These are phyloP conservation scores for Dascyllus trimaculatus DNA, from an alignment of 2,113 vertebrate genomes.

Conservation along the genomic window DNA sequence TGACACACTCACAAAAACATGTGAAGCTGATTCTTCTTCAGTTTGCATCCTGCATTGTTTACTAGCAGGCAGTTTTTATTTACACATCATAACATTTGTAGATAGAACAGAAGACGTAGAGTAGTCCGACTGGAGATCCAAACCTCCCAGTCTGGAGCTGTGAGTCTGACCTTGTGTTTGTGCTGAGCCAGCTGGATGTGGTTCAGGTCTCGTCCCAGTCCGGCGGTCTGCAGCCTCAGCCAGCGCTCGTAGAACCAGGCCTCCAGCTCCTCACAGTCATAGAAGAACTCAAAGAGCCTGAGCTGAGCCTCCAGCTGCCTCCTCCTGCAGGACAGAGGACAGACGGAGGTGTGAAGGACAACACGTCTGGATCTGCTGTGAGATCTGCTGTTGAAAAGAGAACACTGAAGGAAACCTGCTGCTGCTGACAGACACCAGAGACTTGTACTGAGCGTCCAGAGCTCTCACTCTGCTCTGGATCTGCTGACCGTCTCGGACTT, in stretches of 20 bases:
- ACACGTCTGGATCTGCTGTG: not conserved
- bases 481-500: slow-evolving; percentile 68
- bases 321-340: slow-evolving; percentile 76
- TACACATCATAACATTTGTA: too few species aligned
- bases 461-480: slow-evolving; percentile 85
- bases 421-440: slow-evolving; percentile 85
- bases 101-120: too few species aligned
- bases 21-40: too few species aligned
- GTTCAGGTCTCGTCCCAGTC: slow-evolving; percentile 84
- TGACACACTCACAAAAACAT: too few species aligned
- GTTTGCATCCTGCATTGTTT: too few species aligned
- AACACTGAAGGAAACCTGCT: slow-evolving; percentile 74
- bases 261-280: slow-evolving; percentile 89
- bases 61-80: too few species aligned
- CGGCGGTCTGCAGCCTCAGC: slow-evolving; percentile 78
- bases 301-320: slow-evolving; percentile 85
- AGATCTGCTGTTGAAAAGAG: not conserved
- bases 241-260: slow-evolving; percentile 86
- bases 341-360: not conserved
- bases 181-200: slow-evolving; percentile 86
- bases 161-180: slow-evolving; percentile 88
- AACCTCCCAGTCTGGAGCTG: not conserved
- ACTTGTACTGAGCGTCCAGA: slow-evolving; percentile 85
- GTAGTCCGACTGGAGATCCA: too few species aligned
- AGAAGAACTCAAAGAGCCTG: slow-evolving; percentile 87